A percentile compares a stretch with the other conserved stretches of the same genome.
These are phyloP conservation scores for Euwallacea similis DNA, from an alignment of 1,140 invertebrate genomes.

Conservation along the genomic window DNA sequence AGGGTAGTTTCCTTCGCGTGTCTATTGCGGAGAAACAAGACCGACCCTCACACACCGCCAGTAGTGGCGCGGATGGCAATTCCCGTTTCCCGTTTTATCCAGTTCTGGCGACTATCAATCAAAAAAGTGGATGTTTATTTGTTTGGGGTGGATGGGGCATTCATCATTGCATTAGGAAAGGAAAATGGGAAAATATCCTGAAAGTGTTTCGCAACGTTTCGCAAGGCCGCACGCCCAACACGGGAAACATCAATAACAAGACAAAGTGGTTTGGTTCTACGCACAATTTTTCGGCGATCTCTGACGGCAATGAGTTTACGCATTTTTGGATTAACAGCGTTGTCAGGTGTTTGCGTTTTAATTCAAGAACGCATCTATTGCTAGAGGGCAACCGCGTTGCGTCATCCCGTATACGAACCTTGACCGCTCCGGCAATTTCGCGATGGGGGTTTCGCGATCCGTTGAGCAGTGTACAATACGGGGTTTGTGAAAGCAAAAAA, in stretches of 20 bases:
- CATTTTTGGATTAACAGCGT: neutral
- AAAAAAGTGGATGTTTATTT: neutral
- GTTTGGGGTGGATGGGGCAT: neutral
- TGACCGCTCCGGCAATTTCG: too few relatives aligned
- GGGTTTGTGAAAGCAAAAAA: too few relatives aligned
- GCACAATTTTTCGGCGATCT: slow-evolving; percentile 6
- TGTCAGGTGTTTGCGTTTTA: neutral
- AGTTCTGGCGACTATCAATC: neutral
- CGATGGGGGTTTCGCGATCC: too few relatives aligned
- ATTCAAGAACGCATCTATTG: too few relatives aligned
- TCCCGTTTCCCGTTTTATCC: too few relatives aligned
- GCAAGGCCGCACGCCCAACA: slow-evolving; percentile 3
- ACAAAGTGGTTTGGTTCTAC: slow-evolving; percentile 19
- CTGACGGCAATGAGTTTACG: neutral
- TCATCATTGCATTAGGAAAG: slow-evolving; percentile 2
- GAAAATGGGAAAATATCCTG: slow-evolving; percentile 5
- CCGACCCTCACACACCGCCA: too few relatives aligned
- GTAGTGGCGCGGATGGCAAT: too few relatives aligned
- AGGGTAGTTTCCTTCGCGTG: too few relatives aligned
- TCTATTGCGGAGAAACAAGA: too few relatives aligned
- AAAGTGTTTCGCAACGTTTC: slow-evolving; percentile 23
- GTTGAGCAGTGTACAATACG: too few relatives aligned
- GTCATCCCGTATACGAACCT: too few relatives aligned
- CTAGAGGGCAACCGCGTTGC: too few relatives aligned
- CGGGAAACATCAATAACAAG: slow-evolving; percentile 17